These are phyloP conservation scores for Ostrea edulis DNA, from an alignment of 1,140 invertebrate genomes.

Conservation along the genomic window DNA sequence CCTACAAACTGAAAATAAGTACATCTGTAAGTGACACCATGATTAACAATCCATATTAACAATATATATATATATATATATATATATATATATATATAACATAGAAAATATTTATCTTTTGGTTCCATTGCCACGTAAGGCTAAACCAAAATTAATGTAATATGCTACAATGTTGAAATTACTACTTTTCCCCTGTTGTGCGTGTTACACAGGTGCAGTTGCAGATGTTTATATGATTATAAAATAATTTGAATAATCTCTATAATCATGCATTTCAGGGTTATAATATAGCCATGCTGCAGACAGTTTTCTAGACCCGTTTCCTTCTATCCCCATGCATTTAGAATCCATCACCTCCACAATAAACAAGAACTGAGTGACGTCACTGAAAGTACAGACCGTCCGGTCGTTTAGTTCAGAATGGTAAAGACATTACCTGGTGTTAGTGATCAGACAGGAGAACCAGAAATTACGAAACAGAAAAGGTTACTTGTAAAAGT, in stretches of 20 bases:
- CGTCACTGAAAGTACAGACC: background rate
- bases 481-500: background rate
- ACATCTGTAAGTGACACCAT: background rate
- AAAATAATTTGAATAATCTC: too few relatives aligned
- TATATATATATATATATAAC: too few relatives aligned
- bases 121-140: background rate
- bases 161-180: background rate
- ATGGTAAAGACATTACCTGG: background rate
- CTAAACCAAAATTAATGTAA: background rate
- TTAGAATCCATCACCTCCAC: background rate
- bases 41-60: background rate
- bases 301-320: background rate
- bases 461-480: background rate
- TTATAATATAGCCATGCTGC: too few relatives aligned
- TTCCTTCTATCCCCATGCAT: background rate
- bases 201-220: background rate
- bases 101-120: too few relatives aligned
- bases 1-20: slow-evolving; percentile 15
- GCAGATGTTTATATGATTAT: too few relatives aligned
- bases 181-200: background rate
- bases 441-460: background rate
- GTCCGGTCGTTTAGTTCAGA: background rate
- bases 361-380: background rate
- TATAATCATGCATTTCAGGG: too few relatives aligned
- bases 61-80: too few relatives aligned